Base-by-base conservation (phyloP, 2,888 invertebrate genomes). In the Diogma glabrata region DNA sequence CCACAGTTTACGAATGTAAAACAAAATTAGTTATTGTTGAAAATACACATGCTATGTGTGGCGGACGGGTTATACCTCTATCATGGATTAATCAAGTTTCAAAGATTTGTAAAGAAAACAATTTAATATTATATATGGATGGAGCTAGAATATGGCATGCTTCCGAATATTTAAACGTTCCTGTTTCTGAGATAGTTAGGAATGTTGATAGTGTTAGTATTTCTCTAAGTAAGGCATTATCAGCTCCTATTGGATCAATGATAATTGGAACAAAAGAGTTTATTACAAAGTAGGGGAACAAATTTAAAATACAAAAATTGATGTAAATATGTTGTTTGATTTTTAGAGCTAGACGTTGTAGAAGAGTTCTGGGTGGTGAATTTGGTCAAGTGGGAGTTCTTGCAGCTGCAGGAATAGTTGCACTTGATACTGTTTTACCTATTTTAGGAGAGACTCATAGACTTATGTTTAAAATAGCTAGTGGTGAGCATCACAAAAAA, bases 141-240 rank as follows among this genome's bases (percentile, higher is more conserved):
- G 97, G 96, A 1, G 95, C 96, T 0, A 73, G 96, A 51, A 65
- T 97, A 52, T 84, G 93, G 75, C 95, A 96, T 71, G 94, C 95
- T 3, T 79, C 85, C 1, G 76, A 82, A 12, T 77, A 79, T 47
- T 71, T 82, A 24, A 75, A 79, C 24, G 72, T 79, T 47, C 65
- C 82, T 0, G 79, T 81, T 0, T 71, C 76, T 20, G 71, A 82
- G 38, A 75, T 94, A 17, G 79, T 78, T 5, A 69, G 78, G 52
- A 78, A 81, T 57, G 86, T 85, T 56, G 88, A 89, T 65, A 84
- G 88, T 2, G 81, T 94, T 2, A 82, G 82, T 51, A 79, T 93
- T 61, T 96, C 95, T 53, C 77, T 97, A 57, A 94, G 93, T 63
- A 95, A 95, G 73, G 84, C 92, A 1, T 73, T 97, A 16, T 88